Base-by-base conservation (phyloP, 2,113 vertebrate genomes). In the Colossoma macropomum region DNA sequence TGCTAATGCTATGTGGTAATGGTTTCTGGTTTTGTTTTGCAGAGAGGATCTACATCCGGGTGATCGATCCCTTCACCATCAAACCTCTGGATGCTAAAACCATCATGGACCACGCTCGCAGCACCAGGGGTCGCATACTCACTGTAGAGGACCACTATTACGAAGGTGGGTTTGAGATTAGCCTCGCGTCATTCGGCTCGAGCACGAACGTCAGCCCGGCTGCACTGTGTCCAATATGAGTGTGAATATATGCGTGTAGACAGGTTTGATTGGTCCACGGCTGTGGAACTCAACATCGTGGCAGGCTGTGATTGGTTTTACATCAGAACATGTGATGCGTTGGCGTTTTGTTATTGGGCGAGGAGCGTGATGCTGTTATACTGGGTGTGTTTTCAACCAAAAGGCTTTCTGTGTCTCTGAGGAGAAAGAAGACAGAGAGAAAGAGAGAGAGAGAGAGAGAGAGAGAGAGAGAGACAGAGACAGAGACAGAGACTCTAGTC, bases 81-180 rank as follows among this genome's bases (percentile, higher is more conserved):
- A 99, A 99, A 92, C 97, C 97, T 1, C 91, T 99, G 94, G 97
- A 99, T 87, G 89, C 88, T 80, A 96, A 97, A 85, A 97, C 95
- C 85, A 97, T 99, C 88, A 94, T 96, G 0, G 96, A 97, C 80
- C 95, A 91, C 38, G 94, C 96, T 50, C 95, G 94, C n/a, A 94
- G 92, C 0, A 99, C 97, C 83, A 96, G 96, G 86, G 96, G 97
- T 85, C 93, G 96, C 77, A 93, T 99, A 88, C 91, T 99, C 87
- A 98, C 96, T 0, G 97, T 99, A 84, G 97, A 99, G 84, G 97
- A 99, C 87, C 97, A 98, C 88, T 99, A 99, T 89, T 94, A 95
- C 1, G 96, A 99, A 94, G 97, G 97, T 97, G 87, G 79, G 87
- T 21, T 69, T 89, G 19, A 32, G 10, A 52, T 75, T 77, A 79